Evolutionary conservation across 2,113 vertebrate genomes (phyloP), one percentile per base, ranked within the genome.

Genomic region (Apistogramma diplotaenia): DNA sequence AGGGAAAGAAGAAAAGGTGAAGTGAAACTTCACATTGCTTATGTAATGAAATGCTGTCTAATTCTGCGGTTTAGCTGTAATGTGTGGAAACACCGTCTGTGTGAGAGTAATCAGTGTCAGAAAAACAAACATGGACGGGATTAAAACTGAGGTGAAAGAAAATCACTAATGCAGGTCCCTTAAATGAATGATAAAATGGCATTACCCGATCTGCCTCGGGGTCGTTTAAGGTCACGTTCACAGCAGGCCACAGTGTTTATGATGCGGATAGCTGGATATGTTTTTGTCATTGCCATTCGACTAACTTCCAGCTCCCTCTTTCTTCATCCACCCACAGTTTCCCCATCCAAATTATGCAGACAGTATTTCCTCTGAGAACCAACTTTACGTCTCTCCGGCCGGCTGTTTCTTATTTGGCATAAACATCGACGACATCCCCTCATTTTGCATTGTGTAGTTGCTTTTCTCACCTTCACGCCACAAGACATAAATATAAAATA

Each of bases 261-360:
- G 56, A 83, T 77, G 75, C 78, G 74, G 43, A 77, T 55, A 19
- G n/a, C 74, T 82, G 49, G 53, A 78, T 83, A 65, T 92, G 81
- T 79, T 89, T 91, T 87, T 92, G 72, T 82, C 83, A 89, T 90
- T 88, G 51, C 71, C 40, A 29, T 57, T 51, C 51, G 19, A 79
- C 56, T 86, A 79, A 67, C 76, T 29, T 72, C 51, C 67, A 80
- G 35, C 60, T 51, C 25, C 25, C 11, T 7, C 27, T 53, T 37
- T 55, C 35, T 29, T 18, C 12, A 70, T 56, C 75, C 78, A 57
- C 81, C 21, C 35, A 33, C 73, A 79, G 73, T 77, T 74, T 85
- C 67, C 51, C 81, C 71, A 73, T 91, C 80, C 85, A 92, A 90
- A 91, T 90, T 80, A 86, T 91, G 85, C 79, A 93, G 89, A 92